Percentiles rank a stretch among this genome's conserved stretches.
phyloP scores from a whole-genome alignment of 2,113 vertebrate genomes.

The Numida meleagris region DNA sequence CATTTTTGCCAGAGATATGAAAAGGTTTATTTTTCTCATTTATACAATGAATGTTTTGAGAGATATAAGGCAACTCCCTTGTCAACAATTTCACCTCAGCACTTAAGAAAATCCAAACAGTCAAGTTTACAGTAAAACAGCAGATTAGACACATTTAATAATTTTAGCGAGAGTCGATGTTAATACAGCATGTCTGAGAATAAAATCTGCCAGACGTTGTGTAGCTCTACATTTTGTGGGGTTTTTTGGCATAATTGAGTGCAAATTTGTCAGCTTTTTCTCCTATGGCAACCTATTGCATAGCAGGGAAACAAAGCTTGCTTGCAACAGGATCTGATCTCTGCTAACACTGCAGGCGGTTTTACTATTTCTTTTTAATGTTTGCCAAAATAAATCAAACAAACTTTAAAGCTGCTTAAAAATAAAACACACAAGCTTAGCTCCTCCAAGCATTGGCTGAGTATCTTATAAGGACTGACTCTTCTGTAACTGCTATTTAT shows the following conservation, averaged over 20 bases:
- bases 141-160: constrained; percentile 65
- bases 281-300: constrained; percentile 41
- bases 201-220: constrained; percentile 15
- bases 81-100: constrained; percentile 61
- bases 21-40: constrained; percentile 66
- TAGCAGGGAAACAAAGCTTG: constrained; percentile 27
- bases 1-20: constrained; percentile 62
- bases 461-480: constrained; percentile 18
- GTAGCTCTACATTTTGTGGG: background rate
- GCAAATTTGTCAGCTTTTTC: constrained; percentile 64
- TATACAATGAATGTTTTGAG: constrained; percentile 70
- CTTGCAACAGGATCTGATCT: constrained; percentile 54
- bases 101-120: constrained; percentile 65
- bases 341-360: constrained; percentile 51
- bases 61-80: constrained; percentile 73
- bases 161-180: constrained; percentile 42
- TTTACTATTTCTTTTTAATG: constrained; percentile 25
- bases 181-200: constrained; percentile 57
- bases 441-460: constrained; percentile 49
- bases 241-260: constrained; percentile 71
- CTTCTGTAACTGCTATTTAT: background rate
- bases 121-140: constrained; percentile 72
- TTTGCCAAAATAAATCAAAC: constrained; percentile 47
- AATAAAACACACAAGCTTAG: constrained; percentile 43
- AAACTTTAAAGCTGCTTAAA: constrained; percentile 60